These are phyloP conservation scores for Papilio demoleus DNA, from an alignment of 2,888 invertebrate genomes.

Conservation along the genomic window DNA sequence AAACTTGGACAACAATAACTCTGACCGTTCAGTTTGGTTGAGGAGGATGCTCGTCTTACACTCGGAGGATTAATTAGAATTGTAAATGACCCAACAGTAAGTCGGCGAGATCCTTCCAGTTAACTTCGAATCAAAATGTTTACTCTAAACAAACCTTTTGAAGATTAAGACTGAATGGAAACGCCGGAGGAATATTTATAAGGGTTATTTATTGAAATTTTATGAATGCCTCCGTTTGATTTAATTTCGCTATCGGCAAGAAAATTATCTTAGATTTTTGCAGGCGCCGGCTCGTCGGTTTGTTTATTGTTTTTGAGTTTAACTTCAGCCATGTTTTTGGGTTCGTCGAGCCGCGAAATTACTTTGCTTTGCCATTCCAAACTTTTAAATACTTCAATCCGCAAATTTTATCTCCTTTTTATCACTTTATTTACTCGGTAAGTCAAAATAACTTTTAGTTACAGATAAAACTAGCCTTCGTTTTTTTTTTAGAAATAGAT, in stretches of 20 bases:
- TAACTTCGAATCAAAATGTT: constrained; percentile 79
- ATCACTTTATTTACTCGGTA: constrained; percentile 33
- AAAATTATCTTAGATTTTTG: constrained; percentile 64
- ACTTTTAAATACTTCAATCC: constrained; percentile 44
- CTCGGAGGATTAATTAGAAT: constrained; percentile 77
- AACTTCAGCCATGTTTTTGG: constrained; percentile 58
- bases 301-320: constrained; percentile 69
- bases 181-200: constrained; percentile 73
- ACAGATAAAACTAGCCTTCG: neutral
- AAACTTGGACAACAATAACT: constrained; percentile 67
- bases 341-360: constrained; percentile 47
- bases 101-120: constrained; percentile 69
- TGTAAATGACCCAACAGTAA: constrained; percentile 73
- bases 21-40: constrained; percentile 66
- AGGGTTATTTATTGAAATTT: constrained; percentile 61
- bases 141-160: constrained; percentile 80
- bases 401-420: constrained; percentile 41
- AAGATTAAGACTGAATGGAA: constrained; percentile 76
- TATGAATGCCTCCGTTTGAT: constrained; percentile 40
- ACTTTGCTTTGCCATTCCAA: constrained; percentile 43
- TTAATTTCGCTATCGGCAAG: constrained; percentile 49
- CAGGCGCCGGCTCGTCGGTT: constrained; percentile 49
- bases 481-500: neutral
- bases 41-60: constrained; percentile 69
- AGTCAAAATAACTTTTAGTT: constrained; percentile 28